Base-by-base conservation (phyloP, 2,113 vertebrate species). In the Chelonoidis abingdonii region DNA sequence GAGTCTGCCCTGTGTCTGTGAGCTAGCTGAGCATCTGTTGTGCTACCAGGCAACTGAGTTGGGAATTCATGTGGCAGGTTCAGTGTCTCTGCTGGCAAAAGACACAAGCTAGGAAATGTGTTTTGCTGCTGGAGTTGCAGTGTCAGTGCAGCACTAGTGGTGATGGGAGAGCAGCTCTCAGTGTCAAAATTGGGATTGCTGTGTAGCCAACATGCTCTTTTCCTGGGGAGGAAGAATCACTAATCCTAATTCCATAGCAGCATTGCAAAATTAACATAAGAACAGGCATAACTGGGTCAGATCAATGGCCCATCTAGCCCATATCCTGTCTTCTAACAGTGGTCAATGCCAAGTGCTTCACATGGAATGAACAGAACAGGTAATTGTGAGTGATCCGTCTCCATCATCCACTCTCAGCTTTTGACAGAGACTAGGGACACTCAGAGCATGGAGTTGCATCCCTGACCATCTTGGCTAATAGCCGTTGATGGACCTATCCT, bases 61-160 rank as follows among this genome's bases (percentile, higher is more conserved):
- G 76, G 12, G 38, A 25, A 21, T 89, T 50, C 31, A n/a, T 87
- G 6, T 57, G 14, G 65, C 53, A 80, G 50, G 24, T 81, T 52
- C 2, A 1, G 4, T 44, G 8, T 52, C 35, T 47, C n/a, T 0
- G 5, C 72, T 3, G 35, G 31, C 2, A 2, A 19, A 1, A 38
- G 65, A n/a, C 17, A 8, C 8, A 16, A 21, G 56, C 29, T 13
- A 31, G 31, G 35, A 41, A 14, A 12, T 27, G 56, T 35, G 1
- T 59, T 14, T 13, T 13, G 9, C 25, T 52, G 10, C 50, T 25
- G 6, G 2, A n/a, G 12, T 8, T 4, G 35, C 54, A 17, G 31
- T 16, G 5, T 47, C 54, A 21, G 3, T 47, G 24, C 1, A 11
- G 13, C 2, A 1, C 2, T 1, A 10, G 6, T 44, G 78, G 8